phyloP scores from a whole-genome alignment of 2,797 vertebrate genomes.

The Manis pentadactyla region DNA sequence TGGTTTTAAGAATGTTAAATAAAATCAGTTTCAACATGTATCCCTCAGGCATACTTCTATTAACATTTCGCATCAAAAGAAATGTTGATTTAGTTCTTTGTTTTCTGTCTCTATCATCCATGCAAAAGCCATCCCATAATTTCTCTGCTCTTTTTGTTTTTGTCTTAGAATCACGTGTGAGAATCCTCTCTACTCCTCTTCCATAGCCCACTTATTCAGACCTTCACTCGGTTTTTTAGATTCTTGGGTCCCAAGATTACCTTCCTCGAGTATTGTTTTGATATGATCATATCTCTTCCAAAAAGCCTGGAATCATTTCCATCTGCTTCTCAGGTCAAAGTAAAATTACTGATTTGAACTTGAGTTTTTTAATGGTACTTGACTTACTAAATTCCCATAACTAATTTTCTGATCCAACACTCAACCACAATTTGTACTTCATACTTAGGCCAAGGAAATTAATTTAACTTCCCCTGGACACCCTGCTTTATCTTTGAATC shows the following conservation, averaged over 20 bases:
- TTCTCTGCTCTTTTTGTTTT: not conserved
- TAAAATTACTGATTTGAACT: slow-evolving; percentile 56
- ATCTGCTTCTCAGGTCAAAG: slow-evolving; percentile 24
- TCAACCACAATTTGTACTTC: not conserved
- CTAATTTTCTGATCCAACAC: slow-evolving; percentile 25
- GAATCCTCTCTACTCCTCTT: not conserved
- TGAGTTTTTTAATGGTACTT: not conserved
- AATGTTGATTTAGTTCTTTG: slow-evolving; percentile 43
- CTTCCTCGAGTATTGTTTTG: not conserved
- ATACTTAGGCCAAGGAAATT: not conserved
- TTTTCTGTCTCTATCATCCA: slow-evolving; percentile 46
- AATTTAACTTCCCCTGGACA: not conserved
- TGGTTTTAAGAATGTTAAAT: slow-evolving; percentile 66
- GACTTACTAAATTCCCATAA: slow-evolving; percentile 36
- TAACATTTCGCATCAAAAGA: slow-evolving; percentile 60
- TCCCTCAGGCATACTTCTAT: slow-evolving; percentile 52
- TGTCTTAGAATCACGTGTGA: not conserved
- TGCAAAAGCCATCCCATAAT: slow-evolving; percentile 6
- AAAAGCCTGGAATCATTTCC: slow-evolving; percentile 47
- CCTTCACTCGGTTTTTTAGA: not conserved
- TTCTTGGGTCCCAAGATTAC: slow-evolving; percentile 21
- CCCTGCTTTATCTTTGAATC: slow-evolving; percentile 32
- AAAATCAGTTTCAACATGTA: slow-evolving; percentile 45
- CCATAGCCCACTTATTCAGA: not conserved
- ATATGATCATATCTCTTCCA: slow-evolving; percentile 28